Conservation (phyloP, 2,888 invertebrate species). For the Rhodophaea formosa region DNA sequence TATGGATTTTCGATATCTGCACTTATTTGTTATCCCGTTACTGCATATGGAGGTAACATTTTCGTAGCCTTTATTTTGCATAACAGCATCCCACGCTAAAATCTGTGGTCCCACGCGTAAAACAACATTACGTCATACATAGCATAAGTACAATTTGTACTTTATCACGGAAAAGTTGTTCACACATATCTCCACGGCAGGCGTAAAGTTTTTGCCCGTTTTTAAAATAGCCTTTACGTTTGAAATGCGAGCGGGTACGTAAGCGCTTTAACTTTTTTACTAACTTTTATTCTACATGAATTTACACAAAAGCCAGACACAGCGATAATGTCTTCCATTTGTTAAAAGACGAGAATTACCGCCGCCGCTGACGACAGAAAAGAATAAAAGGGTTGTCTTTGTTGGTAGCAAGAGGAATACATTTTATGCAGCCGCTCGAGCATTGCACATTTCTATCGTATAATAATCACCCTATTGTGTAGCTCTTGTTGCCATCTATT, state of each 20-base stretch:
- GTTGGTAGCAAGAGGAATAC: constrained; percentile 62
- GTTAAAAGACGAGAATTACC: constrained; percentile 74
- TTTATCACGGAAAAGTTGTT: constrained; percentile 43
- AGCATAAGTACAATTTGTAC: constrained; percentile 20
- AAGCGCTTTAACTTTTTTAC: constrained; percentile 68
- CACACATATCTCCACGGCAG: constrained; percentile 38
- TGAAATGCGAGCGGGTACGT: constrained; percentile 55
- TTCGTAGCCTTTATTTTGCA: constrained; percentile 2
- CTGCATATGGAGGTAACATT: not conserved
- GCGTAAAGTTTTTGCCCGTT: constrained; percentile 48
- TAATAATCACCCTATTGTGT: constrained; percentile 59
- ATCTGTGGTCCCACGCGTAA: no score
- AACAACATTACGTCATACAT: constrained; percentile 2
- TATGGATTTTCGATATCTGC: no score
- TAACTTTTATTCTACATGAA: constrained; percentile 71
- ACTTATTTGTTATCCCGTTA: no score
- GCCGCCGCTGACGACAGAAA: constrained; percentile 63
- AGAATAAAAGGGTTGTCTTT: constrained; percentile 70
- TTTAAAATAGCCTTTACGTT: constrained; percentile 58
- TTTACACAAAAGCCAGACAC: constrained; percentile 72
- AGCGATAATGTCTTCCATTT: constrained; percentile 76
- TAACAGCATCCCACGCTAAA: not conserved
- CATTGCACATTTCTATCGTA: constrained; percentile 48
- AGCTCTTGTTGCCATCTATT: constrained; percentile 40
- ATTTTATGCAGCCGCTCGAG: constrained; percentile 62